Base-by-base conservation (phyloP, 2,113 vertebrate genomes). In the Lasiurus cinereus region DNA sequence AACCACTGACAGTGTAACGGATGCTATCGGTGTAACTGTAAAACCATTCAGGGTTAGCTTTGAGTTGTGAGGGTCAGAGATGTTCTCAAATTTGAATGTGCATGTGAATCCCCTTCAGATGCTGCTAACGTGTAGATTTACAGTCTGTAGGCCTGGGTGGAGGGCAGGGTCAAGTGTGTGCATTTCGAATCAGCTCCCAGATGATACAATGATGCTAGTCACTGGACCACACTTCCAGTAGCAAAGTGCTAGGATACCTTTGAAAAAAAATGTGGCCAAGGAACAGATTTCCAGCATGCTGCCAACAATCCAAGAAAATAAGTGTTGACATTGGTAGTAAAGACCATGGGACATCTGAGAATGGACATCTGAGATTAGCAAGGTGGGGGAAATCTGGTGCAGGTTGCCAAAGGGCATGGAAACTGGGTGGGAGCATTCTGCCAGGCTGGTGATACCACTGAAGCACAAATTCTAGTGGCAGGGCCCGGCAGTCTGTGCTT, bases 381-480 rank as follows among this genome's bases (percentile, higher is more conserved):
- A 46, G 39, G 52, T 1, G 0, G 14, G 14, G 29, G 13, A 12
- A 16, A 22, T 16, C 1, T 0, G 67, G 31, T 16, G 24, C 78
- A 62, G 66, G 24, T 31, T 77, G 69, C 14, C 59, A 31, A 13
- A 64, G 67, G 56, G 48, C 72, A 21, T 11, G 59, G 27, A 84
- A 48, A 24, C 29, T 1, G 16, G 24, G 9, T 16, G 66, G 62
- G 52, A 48, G 24, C 5, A 10, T 36, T 52, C 31, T 77, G n/a
- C 12, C 66, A 56, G 64, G 10, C 33, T 1, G 0, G 33, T 9
- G 64, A 56, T 11, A 64, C 74, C 66, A 62, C 10, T 6, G 31
- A 82, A 36, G 18, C 6, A 31, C 3, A 5, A 5, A 27, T 27
- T 64, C 67, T 48, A 54, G 43, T 70, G 50, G 31, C 19, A 14